Evolutionary conservation across 2,888 invertebrate species (phyloP), one percentile per base, ranked within the genome.

Genomic region (Brachynemurus nebulosus): DNA sequence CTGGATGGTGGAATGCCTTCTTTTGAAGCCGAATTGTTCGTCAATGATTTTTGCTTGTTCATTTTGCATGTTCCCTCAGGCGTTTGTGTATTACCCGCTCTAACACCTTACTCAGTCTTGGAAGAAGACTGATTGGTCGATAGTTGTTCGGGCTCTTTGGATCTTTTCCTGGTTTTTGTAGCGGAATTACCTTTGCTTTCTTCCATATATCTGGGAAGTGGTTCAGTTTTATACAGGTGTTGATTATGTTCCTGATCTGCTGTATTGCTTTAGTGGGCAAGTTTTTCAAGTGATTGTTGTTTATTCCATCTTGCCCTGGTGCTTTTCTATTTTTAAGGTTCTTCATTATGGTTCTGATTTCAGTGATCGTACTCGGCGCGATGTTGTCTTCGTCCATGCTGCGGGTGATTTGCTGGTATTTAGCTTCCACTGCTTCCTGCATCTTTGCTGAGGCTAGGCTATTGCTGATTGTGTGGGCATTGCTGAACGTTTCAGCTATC

Each of bases 1-100:
- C 23, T 7, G 6, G 23, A 9, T 7, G 9, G 23, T 23, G 23
- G 7, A 6, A 23, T 23, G 7, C 7, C 23, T 9, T 23, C 23
- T 23, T 23, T 9, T 23, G 23, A 23, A 23, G 7, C 9, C 23
- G 23, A 23, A 23, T 23, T 23, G 23, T 23, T 23, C 23, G 23
- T 23, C 23, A 9, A 23, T 9, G 23, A 23, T 6, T 23, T 23
- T 23, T 23, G 23, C 9, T 23, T 6, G 44, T 27, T 36, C 46
- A n/a, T n/a, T 46, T 23, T 23, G 49, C 36, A 23, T 23, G 23
- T 9, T 23, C 9, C 7, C 9, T 9, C 23, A 6, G 9, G 6
- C 23, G 6, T 23, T 23, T 23, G 6, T 7, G 9, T 23, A 23
- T 23, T 23, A 23, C 9, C 9, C 9, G 6, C 9, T 23, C 23